Evolutionary conservation across 2,113 vertebrate genomes (phyloP), one percentile per base, ranked within the genome.

Genomic region (Myocastor coypus): DNA sequence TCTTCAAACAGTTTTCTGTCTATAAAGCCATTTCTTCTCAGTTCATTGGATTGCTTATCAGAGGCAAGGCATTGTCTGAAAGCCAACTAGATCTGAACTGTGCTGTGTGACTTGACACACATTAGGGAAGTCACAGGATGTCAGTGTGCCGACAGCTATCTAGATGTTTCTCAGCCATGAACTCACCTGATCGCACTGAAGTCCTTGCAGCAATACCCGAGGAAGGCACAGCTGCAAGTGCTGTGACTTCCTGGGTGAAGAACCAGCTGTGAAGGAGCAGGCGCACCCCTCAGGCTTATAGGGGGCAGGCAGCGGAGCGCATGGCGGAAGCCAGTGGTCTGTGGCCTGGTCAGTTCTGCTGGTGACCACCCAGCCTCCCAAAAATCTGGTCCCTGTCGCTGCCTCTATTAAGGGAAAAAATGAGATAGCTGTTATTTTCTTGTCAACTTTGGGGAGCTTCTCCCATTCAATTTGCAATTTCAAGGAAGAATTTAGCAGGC

Each of bases 401-500:
- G 57, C 32, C 57, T 86, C 95, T 88, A 52, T 75, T 81, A 77
- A 88, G 32, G 85, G 52, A 7, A 90, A 82, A 83, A 85, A 52
- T 46, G 46, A 30, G 17, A 37, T 3, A 77, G 30, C 42, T 66
- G 28, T 71, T 66, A n/a, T 93, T 50, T 88, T 66, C 13, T 68
- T 87, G 68, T 64, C 40, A 82, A 19, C 34, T 91, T 87, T 88
- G 64, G 64, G 52, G 30, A 78, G 32, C 32, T 66, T 86, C 80
- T 93, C 73, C 46, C 68, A 68, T 66, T 94, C 50, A 73, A 57
- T 91, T 93, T 92, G 68, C 80, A 91, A 34, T 89, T 93, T 92
- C 50, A 83, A 20, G 3, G 64, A 85, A 75, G n/a, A 91, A 61
- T 68, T 88, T 40, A 61, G 68, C 73, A 86, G 30, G 57, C 78